Base-by-base conservation (phyloP, 2,113 vertebrate genomes). In the Lonchura striata region DNA sequence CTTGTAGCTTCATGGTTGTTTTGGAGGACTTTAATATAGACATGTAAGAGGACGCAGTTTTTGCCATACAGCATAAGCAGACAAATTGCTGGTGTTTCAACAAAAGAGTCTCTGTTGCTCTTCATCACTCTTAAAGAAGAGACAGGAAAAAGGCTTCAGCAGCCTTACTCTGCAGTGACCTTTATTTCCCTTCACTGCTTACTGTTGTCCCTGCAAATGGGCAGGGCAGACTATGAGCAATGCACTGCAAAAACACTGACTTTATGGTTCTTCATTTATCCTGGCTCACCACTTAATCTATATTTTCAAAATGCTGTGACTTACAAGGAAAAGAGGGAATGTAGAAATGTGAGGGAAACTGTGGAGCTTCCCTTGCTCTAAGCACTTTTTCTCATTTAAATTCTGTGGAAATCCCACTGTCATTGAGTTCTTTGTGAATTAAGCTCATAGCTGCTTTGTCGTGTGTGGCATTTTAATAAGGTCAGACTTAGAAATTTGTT, bases 391-490 rank as follows among this genome's bases (percentile, higher is more conserved):
- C 92, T 95, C 78, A 95, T 96, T 97, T 50, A 97, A 92, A 96
- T 97, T 96, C 96, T 90, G 69, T 63, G 91, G 92, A 77, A 91
- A 95, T 93, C 71, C 81, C 71, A 30, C 82, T 72, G 54, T 92
- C 92, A 63, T 71, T 86, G 83, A 91, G 79, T 79, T 91, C 96
- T 91, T 92, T 91, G 92, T 94, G 91, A 93, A 91, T 90, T 93
- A 86, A 94, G 77, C 86, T 93, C 89, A 66, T 88, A 70, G 95
- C 54, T 4, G 21, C 87, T 78, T 92, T 83, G 60, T 87, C 78
- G 88, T 95, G 95, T 94, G 90, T 0, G 31, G 96, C 95, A 97
- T 97, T 95, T 96, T 88, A 97, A 97, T 94, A 94, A 95, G 96
- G 79, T 78, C 44, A 86, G 46, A 80, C 92, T 92, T 89, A 69